Evolutionary conservation across 2,888 invertebrate genomes (phyloP).

Genomic region (Drosophila lutescens): DNA sequence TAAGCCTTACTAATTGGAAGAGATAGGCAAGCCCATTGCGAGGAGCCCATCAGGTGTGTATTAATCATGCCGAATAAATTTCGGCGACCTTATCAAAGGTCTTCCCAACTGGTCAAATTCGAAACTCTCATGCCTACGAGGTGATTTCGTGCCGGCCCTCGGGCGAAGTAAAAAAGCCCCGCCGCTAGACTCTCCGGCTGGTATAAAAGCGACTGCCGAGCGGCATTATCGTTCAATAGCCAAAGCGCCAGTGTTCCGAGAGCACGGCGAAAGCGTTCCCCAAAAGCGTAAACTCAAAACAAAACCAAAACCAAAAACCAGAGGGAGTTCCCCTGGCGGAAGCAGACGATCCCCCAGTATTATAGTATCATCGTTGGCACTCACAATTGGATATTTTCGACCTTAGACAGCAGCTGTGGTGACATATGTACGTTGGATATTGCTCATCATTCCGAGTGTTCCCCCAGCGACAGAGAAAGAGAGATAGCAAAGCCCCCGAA

Average conservation of each 20-base stretch:
- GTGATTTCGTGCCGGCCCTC: slow-evolving; percentile 26
- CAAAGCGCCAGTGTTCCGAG: slow-evolving; percentile 18
- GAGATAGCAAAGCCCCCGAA: slow-evolving; percentile 2
- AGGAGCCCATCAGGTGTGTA: slow-evolving; percentile 24
- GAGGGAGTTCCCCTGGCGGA: slow-evolving; percentile 56
- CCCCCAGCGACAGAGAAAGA: slow-evolving; percentile 19
- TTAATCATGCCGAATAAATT: slow-evolving; percentile 48
- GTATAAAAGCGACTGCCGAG: slow-evolving; percentile 61
- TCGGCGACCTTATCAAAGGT: slow-evolving; percentile 36
- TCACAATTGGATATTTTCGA: slow-evolving; percentile 56
- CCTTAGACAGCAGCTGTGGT: slow-evolving; percentile 5
- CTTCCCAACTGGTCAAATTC: slow-evolving; percentile 33
- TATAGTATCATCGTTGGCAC: slow-evolving; percentile 3
- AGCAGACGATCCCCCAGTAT: slow-evolving; percentile 14
- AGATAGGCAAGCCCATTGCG: slow-evolving; percentile 16
- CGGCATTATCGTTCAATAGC: slow-evolving; percentile 52
- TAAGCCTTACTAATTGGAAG: not conserved
- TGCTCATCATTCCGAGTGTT: slow-evolving; percentile 31
- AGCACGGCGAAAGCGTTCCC: slow-evolving; percentile 17
- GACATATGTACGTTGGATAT: slow-evolving; percentile 13
- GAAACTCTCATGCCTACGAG: slow-evolving; percentile 22
- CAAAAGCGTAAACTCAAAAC: slow-evolving; percentile 28
- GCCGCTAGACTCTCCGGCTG: slow-evolving; percentile 17
- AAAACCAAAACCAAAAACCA: not conserved
- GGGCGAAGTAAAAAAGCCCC: slow-evolving; percentile 59